These are phyloP conservation scores for Ostrea edulis DNA, from an alignment of 1,140 invertebrate genomes.

Conservation along the genomic window DNA sequence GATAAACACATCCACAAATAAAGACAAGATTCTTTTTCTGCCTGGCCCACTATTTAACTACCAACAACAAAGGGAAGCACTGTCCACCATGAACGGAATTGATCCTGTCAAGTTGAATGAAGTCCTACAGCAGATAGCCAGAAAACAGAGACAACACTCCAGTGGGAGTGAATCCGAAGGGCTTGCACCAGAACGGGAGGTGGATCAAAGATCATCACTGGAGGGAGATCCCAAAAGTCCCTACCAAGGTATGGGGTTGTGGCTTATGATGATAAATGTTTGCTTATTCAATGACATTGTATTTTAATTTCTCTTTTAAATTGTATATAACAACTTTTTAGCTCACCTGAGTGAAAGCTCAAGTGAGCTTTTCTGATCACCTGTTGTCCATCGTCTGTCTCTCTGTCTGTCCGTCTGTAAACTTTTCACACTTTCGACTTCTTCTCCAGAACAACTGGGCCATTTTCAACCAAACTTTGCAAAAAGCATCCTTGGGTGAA, in stretches of 20 bases:
- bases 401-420: too few species aligned
- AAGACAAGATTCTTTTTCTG: slow-evolving; percentile 7
- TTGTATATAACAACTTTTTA: too few species aligned
- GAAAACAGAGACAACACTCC: not conserved
- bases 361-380: too few species aligned
- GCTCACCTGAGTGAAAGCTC: too few species aligned
- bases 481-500: too few species aligned
- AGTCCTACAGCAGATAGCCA: slow-evolving; percentile 6
- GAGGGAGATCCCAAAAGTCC: not conserved
- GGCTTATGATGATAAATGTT: not conserved
- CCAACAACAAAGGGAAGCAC: slow-evolving; percentile 6
- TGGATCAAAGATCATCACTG: not conserved
- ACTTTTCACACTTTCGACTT: too few species aligned
- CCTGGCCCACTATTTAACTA: not conserved
- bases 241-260: not conserved
- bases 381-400: too few species aligned
- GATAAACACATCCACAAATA: slow-evolving; percentile 8
- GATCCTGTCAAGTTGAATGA: slow-evolving; percentile 31
- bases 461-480: too few species aligned
- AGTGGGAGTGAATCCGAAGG: not conserved
- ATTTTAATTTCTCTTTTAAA: not conserved
- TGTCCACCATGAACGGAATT: slow-evolving; percentile 35
- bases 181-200: not conserved
- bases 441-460: too few species aligned
- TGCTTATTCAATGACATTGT: not conserved